Conservation (phyloP, 2,888 invertebrate genomes). For the Mactromeris polynyma region DNA sequence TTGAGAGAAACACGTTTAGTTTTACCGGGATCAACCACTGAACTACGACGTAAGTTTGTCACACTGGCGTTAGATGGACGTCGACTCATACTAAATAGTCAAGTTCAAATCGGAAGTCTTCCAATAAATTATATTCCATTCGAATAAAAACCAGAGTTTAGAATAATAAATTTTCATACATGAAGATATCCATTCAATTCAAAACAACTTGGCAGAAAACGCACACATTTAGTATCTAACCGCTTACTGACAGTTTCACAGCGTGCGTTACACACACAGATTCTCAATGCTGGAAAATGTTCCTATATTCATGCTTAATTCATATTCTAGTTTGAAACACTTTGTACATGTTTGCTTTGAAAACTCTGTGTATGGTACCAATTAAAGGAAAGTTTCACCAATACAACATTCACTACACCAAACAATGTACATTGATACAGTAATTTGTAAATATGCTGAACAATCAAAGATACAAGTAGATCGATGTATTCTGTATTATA, state of each 20-base stretch:
- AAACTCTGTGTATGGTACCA: not conserved
- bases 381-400: not conserved
- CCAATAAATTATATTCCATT: no score
- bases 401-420: not conserved
- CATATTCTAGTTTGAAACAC: no score
- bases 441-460: constrained; percentile 21
- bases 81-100: constrained; percentile 54
- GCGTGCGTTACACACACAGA: no score
- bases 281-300: no score
- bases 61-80: constrained; percentile 66
- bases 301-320: no score
- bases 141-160: no score
- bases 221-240: not conserved
- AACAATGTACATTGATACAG: constrained; percentile 22
- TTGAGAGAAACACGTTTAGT: constrained; percentile 71
- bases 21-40: constrained; percentile 32
- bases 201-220: no score
- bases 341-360: not conserved
- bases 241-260: no score
- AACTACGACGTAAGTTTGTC: constrained; percentile 47
- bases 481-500: constrained; percentile 23
- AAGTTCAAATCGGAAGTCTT: not conserved
- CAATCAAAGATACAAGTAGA: constrained; percentile 27
- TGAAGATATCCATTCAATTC: no score
- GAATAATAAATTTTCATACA: no score